Conservation (phyloP, 1,140 invertebrate species). For the Pseudomyrmex concolor region DNA sequence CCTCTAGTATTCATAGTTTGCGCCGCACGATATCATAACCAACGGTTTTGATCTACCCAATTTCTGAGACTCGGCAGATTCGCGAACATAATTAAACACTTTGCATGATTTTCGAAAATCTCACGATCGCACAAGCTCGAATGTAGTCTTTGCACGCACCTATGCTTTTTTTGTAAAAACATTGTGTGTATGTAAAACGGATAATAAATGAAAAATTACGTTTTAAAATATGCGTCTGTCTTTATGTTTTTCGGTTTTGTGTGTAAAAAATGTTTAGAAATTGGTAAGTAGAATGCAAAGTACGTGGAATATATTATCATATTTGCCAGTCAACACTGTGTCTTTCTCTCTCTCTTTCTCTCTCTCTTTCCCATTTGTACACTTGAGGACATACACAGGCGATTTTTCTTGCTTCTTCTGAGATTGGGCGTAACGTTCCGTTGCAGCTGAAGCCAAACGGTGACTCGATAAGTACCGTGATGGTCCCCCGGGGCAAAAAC, state of each 20-base stretch:
- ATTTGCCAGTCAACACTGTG: background rate
- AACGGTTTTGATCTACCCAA: slow-evolving; percentile 62
- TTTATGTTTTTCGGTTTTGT: background rate
- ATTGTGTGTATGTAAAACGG: no score
- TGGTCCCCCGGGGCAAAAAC: slow-evolving; percentile 80
- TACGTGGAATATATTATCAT: background rate
- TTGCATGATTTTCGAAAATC: slow-evolving; percentile 10
- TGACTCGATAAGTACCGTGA: slow-evolving; percentile 80
- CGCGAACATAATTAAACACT: background rate
- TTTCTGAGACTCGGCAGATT: background rate
- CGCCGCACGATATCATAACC: slow-evolving; percentile 58
- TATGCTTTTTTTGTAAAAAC: no score
- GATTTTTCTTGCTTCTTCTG: slow-evolving; percentile 58
- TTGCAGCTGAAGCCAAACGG: slow-evolving; percentile 79
- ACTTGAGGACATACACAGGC: background rate
- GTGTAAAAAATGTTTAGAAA: slow-evolving; percentile 14
- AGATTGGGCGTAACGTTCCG: slow-evolving; percentile 73
- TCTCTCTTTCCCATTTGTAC: slow-evolving; percentile 30
- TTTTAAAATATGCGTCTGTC: background rate
- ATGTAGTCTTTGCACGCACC: background rate
- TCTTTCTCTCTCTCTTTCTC: background rate
- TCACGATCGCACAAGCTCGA: background rate
- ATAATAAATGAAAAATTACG: background rate
- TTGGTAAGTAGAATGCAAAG: background rate
- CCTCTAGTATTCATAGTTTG: slow-evolving; percentile 45